These are phyloP conservation scores for Lampropteryx suffumata DNA, from an alignment of 2,888 invertebrate genomes.

Conservation along the genomic window DNA sequence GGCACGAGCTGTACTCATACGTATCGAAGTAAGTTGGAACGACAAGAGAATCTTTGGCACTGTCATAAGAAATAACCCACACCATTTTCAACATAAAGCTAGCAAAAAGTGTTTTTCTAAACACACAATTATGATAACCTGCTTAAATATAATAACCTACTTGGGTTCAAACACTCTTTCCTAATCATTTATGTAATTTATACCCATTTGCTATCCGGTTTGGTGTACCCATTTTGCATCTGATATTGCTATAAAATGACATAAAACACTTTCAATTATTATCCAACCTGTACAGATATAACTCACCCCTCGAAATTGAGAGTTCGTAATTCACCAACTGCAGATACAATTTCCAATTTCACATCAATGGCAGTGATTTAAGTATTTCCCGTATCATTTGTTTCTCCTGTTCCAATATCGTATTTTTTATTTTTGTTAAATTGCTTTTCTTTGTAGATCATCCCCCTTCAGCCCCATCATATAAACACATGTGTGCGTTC, in stretches of 20 bases:
- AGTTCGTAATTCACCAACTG: constrained; percentile 47
- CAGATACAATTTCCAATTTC: constrained; percentile 61
- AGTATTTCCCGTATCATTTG: constrained; percentile 81
- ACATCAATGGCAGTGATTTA: constrained; percentile 77
- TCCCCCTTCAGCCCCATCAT: constrained; percentile 51
- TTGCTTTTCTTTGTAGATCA: constrained; percentile 75
- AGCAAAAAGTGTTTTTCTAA: no score
- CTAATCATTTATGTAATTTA: neutral
- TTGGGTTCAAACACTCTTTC: no score
- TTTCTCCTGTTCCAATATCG: constrained; percentile 69
- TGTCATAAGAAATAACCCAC: no score
- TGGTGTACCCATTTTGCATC: no score
- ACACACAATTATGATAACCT: no score
- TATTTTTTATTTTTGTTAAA: constrained; percentile 79
- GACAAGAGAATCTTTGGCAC: no score
- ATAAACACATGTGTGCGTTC: constrained; percentile 63
- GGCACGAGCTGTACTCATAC: no score
- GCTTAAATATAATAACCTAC: no score
- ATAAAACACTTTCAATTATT: constrained; percentile 11
- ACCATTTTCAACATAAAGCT: no score
- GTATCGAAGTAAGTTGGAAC: no score
- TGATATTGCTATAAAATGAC: no score
- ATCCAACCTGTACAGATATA: neutral
- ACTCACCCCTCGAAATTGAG: constrained; percentile 28
- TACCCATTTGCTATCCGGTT: no score